A percentile compares a stretch with the other conserved stretches of the same genome.
Conservation (phyloP, 2,888 invertebrate genomes). For the Agrochola lota region DNA sequence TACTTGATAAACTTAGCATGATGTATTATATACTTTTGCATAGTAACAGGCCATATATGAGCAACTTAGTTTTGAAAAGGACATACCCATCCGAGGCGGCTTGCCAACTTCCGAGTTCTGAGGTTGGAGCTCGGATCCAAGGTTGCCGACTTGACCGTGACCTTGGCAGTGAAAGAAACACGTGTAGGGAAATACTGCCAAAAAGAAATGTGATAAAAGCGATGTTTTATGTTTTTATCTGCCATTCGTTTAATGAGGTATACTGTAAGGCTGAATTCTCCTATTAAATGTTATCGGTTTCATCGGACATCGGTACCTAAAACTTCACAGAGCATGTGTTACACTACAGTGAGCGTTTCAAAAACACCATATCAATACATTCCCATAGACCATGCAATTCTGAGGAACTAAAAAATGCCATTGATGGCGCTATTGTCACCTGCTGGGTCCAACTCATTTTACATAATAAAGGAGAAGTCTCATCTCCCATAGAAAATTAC, state of each 20-base stretch:
- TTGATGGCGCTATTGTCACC: no score
- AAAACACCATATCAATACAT: not conserved
- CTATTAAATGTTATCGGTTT: not conserved
- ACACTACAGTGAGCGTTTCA: not conserved
- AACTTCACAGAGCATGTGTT: not conserved
- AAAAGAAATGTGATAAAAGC: not conserved
- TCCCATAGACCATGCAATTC: not conserved
- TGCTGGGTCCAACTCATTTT: no score
- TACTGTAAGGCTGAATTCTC: not conserved
- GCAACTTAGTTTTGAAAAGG: slow-evolving; percentile 6
- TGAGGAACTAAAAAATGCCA: no score
- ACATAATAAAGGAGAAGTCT: no score
- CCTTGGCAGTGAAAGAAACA: slow-evolving; percentile 36
- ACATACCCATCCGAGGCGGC: not conserved
- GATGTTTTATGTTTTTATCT: not conserved
- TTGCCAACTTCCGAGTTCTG: slow-evolving; percentile 43
- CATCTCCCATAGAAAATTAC: no score
- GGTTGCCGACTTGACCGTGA: not conserved
- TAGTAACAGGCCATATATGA: not conserved
- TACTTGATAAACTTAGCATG: not conserved
- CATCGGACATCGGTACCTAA: not conserved
- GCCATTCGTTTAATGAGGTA: not conserved
- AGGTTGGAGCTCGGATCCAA: not conserved
- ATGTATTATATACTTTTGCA: slow-evolving; percentile 9
- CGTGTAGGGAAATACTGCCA: not conserved